Percentiles rank a stretch among this genome's conserved stretches.
These are phyloP conservation scores for Helicolenus hilgendorfi DNA, from an alignment of 2,797 vertebrate species.

Conservation along the genomic window DNA sequence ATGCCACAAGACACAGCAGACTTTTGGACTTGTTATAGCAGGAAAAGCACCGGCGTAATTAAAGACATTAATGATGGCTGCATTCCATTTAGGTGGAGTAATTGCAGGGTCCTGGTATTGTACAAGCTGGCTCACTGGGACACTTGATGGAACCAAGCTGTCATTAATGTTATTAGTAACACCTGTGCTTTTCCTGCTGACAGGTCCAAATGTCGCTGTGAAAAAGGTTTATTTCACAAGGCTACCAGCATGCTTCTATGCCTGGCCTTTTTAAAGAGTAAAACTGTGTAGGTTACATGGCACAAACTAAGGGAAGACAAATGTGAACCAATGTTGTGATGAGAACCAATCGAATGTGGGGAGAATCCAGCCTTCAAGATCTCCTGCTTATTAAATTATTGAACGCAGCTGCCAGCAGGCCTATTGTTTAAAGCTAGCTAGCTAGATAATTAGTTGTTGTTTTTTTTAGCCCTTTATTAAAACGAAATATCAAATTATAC, in stretches of 20 bases:
- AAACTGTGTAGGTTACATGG: not conserved
- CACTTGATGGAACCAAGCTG: not conserved
- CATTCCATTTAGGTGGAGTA: not conserved
- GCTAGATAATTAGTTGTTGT: not conserved
- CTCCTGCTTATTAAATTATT: not conserved
- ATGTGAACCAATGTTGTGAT: not conserved
- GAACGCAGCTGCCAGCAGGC: not conserved
- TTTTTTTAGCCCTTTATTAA: not conserved
- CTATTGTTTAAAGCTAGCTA: not conserved
- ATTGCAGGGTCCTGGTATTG: not conserved
- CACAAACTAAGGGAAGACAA: not conserved
- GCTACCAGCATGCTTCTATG: not conserved
- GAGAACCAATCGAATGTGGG: not conserved
- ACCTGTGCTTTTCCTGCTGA: conserved; percentile 1
- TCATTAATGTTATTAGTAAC: conserved; percentile 16
- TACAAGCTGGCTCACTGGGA: not conserved
- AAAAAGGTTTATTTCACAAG: conserved; percentile 3
- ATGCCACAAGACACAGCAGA: not conserved
- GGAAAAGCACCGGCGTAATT: not conserved
- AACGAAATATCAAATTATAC: not conserved
- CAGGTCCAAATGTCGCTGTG: conserved; percentile 3
- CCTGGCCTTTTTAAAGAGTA: not conserved
- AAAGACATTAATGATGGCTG: not conserved
- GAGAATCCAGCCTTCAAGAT: not conserved
- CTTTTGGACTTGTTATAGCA: not conserved